Evolutionary conservation across 2,888 invertebrate genomes (phyloP).

Genomic region (Watsonalla binaria): DNA sequence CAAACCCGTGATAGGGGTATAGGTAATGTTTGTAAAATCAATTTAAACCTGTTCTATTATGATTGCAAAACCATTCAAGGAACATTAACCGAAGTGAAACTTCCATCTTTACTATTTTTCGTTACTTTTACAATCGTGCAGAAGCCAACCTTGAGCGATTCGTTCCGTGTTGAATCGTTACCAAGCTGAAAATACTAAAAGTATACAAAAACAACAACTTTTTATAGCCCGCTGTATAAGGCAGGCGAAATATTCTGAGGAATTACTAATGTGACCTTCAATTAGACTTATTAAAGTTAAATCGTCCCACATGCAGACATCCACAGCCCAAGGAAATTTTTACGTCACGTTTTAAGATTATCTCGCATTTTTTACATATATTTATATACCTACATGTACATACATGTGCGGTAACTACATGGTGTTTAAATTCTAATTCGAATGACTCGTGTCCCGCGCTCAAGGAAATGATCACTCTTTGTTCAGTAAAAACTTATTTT

Average conservation of each 20-base stretch:
- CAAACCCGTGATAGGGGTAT: no score
- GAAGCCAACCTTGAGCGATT: conserved; percentile 10
- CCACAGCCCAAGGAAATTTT: conserved; percentile 44
- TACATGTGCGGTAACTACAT: conserved; percentile 6
- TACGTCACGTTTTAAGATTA: conserved; percentile 30
- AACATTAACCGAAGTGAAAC: no score
- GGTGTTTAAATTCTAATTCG: conserved; percentile 22
- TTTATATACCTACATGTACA: not conserved
- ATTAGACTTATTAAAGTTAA: conserved; percentile 41
- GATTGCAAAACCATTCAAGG: no score
- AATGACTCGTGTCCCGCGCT: conserved; percentile 54
- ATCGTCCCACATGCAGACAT: conserved; percentile 47
- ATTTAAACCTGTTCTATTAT: no score
- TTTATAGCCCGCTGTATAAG: conserved; percentile 24
- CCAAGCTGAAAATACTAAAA: conserved; percentile 8
- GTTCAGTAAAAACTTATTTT: conserved; percentile 33
- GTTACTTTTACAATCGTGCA: no score
- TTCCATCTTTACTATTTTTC: no score
- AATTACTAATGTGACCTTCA: conserved; percentile 43
- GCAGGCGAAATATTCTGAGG: conserved; percentile 15
- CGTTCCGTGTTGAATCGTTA: conserved; percentile 17
- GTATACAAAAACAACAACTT: conserved; percentile 13
- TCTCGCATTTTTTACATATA: not conserved
- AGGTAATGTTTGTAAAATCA: no score
- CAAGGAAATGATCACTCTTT: conserved; percentile 55